Percentiles rank a stretch among this genome's conserved stretches.
Conservation (phyloP, 2,888 invertebrate species). For the Spodoptera littoralis region DNA sequence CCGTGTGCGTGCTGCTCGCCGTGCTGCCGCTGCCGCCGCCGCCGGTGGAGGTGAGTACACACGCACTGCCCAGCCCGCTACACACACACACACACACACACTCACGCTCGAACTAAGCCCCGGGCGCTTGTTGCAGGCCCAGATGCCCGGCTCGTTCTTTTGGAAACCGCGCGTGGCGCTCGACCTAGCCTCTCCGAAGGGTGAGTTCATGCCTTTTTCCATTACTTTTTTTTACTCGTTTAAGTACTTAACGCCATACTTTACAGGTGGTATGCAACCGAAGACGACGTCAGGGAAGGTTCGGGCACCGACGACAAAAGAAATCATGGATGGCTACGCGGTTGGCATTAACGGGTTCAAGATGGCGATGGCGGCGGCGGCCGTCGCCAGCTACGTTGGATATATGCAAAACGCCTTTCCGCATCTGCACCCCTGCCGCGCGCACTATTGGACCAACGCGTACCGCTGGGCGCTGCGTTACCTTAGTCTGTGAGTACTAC, state of each 20-base stretch:
- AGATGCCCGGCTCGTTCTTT: conserved; percentile 45
- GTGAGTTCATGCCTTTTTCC: conserved; percentile 19
- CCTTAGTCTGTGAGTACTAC: conserved; percentile 12
- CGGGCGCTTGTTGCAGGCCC: conserved; percentile 25
- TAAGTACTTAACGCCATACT: neutral
- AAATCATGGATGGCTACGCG: neutral
- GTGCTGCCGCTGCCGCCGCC: too few species aligned
- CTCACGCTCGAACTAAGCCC: too few species aligned
- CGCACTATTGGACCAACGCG: conserved; percentile 21
- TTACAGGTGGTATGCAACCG: neutral
- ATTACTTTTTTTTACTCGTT: neutral
- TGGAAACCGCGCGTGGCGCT: conserved; percentile 49
- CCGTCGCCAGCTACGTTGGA: neutral
- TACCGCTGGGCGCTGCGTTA: conserved; percentile 24
- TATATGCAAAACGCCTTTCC: neutral
- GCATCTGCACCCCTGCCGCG: conserved; percentile 3
- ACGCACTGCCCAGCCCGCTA: too few species aligned
- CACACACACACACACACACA: too few species aligned
- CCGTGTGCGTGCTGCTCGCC: too few species aligned
- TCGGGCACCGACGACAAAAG: neutral
- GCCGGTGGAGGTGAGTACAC: too few species aligned
- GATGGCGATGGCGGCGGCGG: conserved; percentile 6
- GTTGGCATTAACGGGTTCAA: conserved; percentile 10
- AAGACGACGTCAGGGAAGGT: neutral
- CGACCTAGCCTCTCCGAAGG: conserved; percentile 8